Percentiles rank a stretch among this genome's conserved stretches.
These are phyloP conservation scores for Labeo calbasu DNA, from an alignment of 2,797 vertebrate genomes.

Conservation along the genomic window DNA sequence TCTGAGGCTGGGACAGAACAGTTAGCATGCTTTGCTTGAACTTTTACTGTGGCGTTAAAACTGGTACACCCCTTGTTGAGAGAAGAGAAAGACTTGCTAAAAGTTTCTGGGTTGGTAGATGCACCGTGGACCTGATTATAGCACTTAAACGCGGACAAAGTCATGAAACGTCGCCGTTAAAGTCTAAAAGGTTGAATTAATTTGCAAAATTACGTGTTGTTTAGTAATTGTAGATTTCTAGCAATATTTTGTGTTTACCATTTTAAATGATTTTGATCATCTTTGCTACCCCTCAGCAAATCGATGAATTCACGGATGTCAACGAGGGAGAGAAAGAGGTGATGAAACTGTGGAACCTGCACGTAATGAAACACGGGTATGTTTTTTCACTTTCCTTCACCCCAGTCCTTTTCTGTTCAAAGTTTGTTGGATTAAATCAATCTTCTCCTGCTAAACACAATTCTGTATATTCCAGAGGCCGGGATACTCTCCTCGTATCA, in stretches of 20 bases:
- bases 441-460: neutral
- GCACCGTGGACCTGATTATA: too few relatives aligned
- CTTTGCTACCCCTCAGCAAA: conserved; percentile 83
- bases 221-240: neutral
- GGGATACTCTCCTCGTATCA: neutral
- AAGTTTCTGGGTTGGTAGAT: too few relatives aligned
- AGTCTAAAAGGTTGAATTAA: neutral
- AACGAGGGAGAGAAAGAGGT: conserved; percentile 99
- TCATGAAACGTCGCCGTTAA: neutral
- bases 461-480: neutral
- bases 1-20: too few relatives aligned
- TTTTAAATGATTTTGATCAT: conserved; percentile 12
- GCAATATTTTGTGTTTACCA: neutral
- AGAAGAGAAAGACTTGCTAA: too few relatives aligned
- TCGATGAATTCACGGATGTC: conserved; percentile 97
- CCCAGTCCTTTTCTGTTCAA: neutral
- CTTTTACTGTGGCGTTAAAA: too few relatives aligned
- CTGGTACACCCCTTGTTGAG: too few relatives aligned
- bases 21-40: too few relatives aligned
- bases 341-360: conserved; percentile 99
- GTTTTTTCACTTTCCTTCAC: conserved; percentile 32
- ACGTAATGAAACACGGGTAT: conserved; percentile 96
- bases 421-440: neutral
- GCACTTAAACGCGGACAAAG: too few relatives aligned
- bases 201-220: neutral